Base-by-base conservation (phyloP, 2,888 invertebrate genomes). In the Leucoma salicis region DNA sequence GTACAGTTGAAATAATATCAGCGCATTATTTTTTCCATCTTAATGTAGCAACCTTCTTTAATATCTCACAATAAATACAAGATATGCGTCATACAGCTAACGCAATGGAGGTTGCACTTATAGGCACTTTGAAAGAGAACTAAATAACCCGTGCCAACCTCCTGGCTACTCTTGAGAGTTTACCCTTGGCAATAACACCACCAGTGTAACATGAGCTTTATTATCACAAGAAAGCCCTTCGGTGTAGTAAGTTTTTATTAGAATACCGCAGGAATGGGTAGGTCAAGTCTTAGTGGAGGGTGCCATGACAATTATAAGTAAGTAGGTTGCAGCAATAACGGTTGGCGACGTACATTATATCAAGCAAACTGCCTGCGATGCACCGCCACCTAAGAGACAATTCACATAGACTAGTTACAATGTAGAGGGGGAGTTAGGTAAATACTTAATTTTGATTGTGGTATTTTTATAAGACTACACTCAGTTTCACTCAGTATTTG, bases 251-350 rank as follows among this genome's bases (percentile, higher is more conserved):
- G 40, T 41, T 42, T 15, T 55, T 47, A 46, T 48, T 39, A 33
- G 45, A 48, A 43, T 29, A 24, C 35, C 38, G 57, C 39, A 61
- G 48, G 61, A 63, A 40, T 49, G 31, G 45, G 63, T 41, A 63
- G 80, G 46, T 69, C 82, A 59, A 43, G 34, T 39, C 62, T 49
- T 32, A 55, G 56, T 74, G 82, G 82, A 54, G 62, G 62, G 63
- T 70, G 69, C 67, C 68, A 75, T 72, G 82, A 86, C 87, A 86
- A 87, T 87, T 86, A 86, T 85, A 85, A 86, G 74, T 81, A 86
- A 86, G 86, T 87, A 84, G 85, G 87, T 84, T 86, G 85, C 57
- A 77, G 84, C 83, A 80, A 85, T 85, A 86, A 84, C 82, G 80
- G 78, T 57, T 77, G 72, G 74, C 82, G 85, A 84, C 82, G 80